Evolutionary conservation across 2,797 vertebrate genomes (phyloP).

Genomic region (Melanotaenia trifasciata): DNA sequence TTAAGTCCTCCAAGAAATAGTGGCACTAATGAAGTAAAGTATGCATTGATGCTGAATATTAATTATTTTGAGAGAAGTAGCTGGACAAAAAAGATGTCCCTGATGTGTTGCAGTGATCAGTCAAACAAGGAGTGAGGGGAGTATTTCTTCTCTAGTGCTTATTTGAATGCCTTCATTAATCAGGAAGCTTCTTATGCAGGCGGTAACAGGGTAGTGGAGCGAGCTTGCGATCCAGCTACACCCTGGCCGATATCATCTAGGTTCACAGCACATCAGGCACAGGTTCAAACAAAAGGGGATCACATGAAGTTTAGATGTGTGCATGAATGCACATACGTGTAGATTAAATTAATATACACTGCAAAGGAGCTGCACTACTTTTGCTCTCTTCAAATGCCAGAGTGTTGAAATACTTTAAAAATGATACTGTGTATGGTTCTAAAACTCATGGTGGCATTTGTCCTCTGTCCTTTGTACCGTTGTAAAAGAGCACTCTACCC

Average conservation of each 20-base stretch:
- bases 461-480: slow-evolving; percentile 59
- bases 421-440: slow-evolving; percentile 67
- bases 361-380: slow-evolving; percentile 64
- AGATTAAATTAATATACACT: slow-evolving; percentile 85
- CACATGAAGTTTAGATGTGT: slow-evolving; percentile 64
- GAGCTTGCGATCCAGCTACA: background rate
- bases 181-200: slow-evolving; percentile 25
- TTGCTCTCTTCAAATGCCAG: slow-evolving; percentile 67
- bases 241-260: slow-evolving; percentile 16
- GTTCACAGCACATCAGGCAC: slow-evolving; percentile 36
- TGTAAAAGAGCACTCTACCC: slow-evolving; percentile 46
- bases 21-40: slow-evolving; percentile 68
- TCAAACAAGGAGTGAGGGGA: slow-evolving; percentile 41
- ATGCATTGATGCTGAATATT: slow-evolving; percentile 64
- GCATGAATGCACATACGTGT: slow-evolving; percentile 68
- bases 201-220: background rate
- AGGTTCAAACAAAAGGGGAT: slow-evolving; percentile 53
- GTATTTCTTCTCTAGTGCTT: slow-evolving; percentile 51
- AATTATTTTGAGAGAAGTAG: slow-evolving; percentile 55
- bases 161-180: slow-evolving; percentile 51
- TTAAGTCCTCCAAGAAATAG: slow-evolving; percentile 66
- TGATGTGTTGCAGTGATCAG: slow-evolving; percentile 43
- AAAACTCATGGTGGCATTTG: slow-evolving; percentile 67
- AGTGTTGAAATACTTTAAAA: slow-evolving; percentile 46
- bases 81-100: slow-evolving; percentile 49